A percentile compares a stretch with the other conserved stretches of the same genome.
Conservation (phyloP, 2,797 vertebrate genomes). For the Helarctos malayanus region DNA sequence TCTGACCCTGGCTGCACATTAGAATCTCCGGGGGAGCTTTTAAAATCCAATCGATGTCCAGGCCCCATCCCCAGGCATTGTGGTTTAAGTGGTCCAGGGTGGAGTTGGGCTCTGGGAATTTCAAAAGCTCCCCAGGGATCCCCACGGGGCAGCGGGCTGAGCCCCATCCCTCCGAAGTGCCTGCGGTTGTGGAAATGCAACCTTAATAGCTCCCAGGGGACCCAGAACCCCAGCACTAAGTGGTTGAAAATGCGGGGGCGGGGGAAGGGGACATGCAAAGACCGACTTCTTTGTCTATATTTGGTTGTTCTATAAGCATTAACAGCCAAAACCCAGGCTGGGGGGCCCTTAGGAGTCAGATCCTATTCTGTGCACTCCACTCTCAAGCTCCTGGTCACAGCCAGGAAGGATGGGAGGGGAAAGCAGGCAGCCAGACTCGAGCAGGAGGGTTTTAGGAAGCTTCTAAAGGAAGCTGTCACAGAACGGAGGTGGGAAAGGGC, state of each 20-base stretch:
- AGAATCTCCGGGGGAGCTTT: neutral
- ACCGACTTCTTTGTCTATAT: neutral
- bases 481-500: neutral
- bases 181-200: neutral
- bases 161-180: neutral
- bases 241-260: neutral
- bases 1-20: neutral
- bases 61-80: neutral
- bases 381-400: neutral
- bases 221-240: neutral
- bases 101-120: neutral
- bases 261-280: rapidly evolving
- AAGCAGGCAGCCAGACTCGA: neutral
- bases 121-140: constrained; percentile 7
- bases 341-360: neutral
- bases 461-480: too few relatives aligned
- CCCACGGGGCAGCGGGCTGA: rapidly evolving
- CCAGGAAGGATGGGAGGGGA: neutral
- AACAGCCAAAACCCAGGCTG: neutral
- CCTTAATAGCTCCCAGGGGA: neutral
- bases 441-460: neutral
- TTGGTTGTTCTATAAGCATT: neutral
- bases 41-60: neutral
- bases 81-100: neutral
- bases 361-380: neutral